These are phyloP conservation scores for Xanthia togata DNA, from an alignment of 2,888 invertebrate genomes.

Conservation along the genomic window DNA sequence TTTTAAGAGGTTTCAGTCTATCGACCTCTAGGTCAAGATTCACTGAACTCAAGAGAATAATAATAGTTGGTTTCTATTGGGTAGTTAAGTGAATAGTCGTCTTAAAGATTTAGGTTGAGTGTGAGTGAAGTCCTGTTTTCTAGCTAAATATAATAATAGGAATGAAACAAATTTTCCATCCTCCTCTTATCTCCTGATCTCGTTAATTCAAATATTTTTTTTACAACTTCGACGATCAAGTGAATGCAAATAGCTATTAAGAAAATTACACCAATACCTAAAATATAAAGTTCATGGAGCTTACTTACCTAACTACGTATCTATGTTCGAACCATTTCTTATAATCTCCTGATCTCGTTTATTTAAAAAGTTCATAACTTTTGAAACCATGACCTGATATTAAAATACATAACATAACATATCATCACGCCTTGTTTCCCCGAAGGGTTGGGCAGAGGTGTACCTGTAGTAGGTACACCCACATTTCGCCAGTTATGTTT, in stretches of 20 bases:
- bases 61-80: neutral
- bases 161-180: neutral
- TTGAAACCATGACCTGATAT: too few species aligned
- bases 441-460: too few species aligned
- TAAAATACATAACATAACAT: too few species aligned
- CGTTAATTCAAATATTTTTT: neutral
- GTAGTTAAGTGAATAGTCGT: neutral
- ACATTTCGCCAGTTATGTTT: too few species aligned
- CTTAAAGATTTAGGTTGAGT: neutral
- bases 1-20: neutral
- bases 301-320: too few species aligned
- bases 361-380: neutral
- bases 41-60: slow-evolving; percentile 17
- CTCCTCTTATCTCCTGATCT: neutral
- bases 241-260: too few species aligned
- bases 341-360: neutral
- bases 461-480: too few species aligned
- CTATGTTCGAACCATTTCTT: too few species aligned
- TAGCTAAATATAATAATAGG: neutral
- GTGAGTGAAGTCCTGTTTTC: neutral
- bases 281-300: too few species aligned
- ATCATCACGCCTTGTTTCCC: too few species aligned
- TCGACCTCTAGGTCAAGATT: neutral
- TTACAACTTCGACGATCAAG: neutral
- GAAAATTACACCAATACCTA: too few species aligned